Evolutionary conservation across 2,113 vertebrate genomes (phyloP).

Genomic region (Odobenus rosmarus): DNA sequence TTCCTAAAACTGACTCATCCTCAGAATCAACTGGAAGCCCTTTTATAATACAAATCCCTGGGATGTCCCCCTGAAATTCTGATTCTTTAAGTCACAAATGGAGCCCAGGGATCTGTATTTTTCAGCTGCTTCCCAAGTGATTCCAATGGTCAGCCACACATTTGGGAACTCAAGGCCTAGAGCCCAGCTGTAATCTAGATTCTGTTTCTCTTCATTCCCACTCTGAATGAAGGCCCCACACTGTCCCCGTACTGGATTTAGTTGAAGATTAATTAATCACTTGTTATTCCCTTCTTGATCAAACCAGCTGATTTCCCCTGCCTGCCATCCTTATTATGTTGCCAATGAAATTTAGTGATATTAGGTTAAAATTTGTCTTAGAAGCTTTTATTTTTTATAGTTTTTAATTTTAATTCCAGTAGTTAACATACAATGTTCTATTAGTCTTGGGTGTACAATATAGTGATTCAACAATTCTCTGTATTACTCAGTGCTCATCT

Average conservation of each 20-base stretch:
- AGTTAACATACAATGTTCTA: neutral
- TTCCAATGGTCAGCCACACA: neutral
- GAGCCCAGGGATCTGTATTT: neutral
- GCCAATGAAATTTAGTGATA: neutral
- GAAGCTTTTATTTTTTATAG: neutral
- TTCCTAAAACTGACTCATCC: neutral
- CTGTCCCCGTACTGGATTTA: neutral
- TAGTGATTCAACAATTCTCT: neutral
- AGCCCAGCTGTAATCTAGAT: neutral
- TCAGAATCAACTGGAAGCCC: neutral
- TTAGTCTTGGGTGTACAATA: neutral
- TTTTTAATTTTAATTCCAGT: neutral
- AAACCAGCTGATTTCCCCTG: neutral
- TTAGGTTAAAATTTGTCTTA: conserved; percentile 9
- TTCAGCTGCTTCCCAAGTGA: neutral
- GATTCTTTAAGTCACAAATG: neutral
- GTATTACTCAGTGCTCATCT: neutral
- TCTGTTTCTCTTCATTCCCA: neutral
- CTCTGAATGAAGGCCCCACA: neutral
- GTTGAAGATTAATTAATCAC: neutral
- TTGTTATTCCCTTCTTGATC: neutral
- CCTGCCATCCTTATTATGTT: neutral
- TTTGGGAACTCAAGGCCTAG: neutral
- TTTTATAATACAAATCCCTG: neutral
- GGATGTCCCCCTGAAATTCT: neutral